Conservation (phyloP, 2,113 vertebrate species). For the Leptobrachium leishanense region DNA sequence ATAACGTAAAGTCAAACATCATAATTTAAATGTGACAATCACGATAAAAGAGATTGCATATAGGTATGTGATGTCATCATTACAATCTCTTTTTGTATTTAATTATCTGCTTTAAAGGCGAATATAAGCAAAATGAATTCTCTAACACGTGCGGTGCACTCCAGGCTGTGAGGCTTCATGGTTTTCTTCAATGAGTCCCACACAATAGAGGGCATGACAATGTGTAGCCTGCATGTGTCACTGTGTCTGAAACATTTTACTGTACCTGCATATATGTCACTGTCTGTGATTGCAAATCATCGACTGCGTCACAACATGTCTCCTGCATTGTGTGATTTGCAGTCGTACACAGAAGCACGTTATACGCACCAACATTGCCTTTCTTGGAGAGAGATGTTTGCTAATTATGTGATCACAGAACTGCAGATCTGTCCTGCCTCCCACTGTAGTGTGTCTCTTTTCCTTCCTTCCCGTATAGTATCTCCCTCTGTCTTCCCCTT, state of each 20-base stretch:
- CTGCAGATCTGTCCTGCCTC: slow-evolving; percentile 9
- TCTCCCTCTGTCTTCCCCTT: slow-evolving; percentile 27
- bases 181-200: too few species aligned
- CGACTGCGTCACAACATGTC: slow-evolving; percentile 17
- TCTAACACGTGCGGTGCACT: too few species aligned
- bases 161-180: too few species aligned
- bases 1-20: too few species aligned
- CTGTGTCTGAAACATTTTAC: not conserved
- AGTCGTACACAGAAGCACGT: not conserved
- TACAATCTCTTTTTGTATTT: too few species aligned
- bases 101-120: too few species aligned
- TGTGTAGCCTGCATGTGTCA: not conserved
- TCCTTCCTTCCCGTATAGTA: not conserved
- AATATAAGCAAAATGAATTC: too few species aligned
- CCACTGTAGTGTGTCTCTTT: not conserved
- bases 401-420: slow-evolving; percentile 30
- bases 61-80: too few species aligned
- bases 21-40: too few species aligned
- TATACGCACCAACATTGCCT: not conserved
- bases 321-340: slow-evolving; percentile 10
- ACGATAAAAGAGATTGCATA: too few species aligned
- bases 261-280: not conserved
- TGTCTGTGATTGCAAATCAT: not conserved
- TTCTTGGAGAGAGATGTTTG: slow-evolving; percentile 13
- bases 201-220: too few species aligned